Conservation (phyloP, 2,888 invertebrate species). For the Nomada ruficornis region DNA sequence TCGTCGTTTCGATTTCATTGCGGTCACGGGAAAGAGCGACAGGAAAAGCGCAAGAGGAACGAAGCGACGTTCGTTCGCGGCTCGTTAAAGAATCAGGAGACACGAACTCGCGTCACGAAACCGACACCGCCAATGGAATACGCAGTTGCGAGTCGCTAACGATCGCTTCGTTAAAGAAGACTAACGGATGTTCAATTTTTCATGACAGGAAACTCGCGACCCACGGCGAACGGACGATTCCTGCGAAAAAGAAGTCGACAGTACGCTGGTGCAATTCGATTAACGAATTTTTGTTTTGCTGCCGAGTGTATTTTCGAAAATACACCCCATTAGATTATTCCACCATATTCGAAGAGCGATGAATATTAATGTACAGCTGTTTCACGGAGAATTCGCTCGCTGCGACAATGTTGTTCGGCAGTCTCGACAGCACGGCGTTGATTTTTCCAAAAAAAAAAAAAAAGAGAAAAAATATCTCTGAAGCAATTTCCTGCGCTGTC, state of each 20-base stretch:
- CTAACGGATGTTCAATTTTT: neutral
- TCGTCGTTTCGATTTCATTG: conserved; percentile 51
- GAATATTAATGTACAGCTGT: conserved; percentile 28
- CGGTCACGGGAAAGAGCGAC: conserved; percentile 27
- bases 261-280: neutral
- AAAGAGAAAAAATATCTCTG: neutral
- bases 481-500: conserved; percentile 40
- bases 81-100: conserved; percentile 54
- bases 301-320: neutral
- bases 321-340: neutral
- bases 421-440: neutral
- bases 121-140: conserved; percentile 8
- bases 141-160: neutral
- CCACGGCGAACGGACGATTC: neutral
- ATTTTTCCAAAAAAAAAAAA: conserved; percentile 12
- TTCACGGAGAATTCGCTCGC: conserved; percentile 32
- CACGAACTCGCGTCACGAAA: conserved; percentile 42
- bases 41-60: conserved; percentile 32
- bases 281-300: neutral
- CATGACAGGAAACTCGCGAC: neutral
- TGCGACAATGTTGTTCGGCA: conserved; percentile 43
- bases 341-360: neutral
- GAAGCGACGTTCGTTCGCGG: conserved; percentile 27
- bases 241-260: too few species aligned
- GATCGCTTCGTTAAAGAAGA: conserved; percentile 17